Conservation (phyloP, 2,888 invertebrate species). For the Congeria kusceri region DNA sequence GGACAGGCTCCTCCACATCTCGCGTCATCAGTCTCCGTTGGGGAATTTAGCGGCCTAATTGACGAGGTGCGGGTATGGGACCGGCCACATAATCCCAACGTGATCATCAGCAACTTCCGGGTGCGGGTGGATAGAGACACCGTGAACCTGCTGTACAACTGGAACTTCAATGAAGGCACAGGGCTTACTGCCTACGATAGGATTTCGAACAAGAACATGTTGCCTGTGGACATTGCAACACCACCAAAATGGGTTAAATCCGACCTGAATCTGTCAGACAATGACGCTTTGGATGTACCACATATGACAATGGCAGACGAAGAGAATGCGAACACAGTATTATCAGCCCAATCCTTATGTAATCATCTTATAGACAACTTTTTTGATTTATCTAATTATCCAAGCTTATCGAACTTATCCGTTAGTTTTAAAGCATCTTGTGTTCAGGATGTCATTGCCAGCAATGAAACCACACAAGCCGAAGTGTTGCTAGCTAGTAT, state of each 20-base stretch:
- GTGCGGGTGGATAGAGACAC: constrained; percentile 58
- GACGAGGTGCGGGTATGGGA: constrained; percentile 76
- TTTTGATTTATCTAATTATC: constrained; percentile 30
- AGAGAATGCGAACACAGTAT: constrained; percentile 23
- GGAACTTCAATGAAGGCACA: constrained; percentile 73
- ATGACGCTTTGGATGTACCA: constrained; percentile 31
- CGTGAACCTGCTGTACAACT: constrained; percentile 66
- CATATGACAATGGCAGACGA: constrained; percentile 38
- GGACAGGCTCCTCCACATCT: constrained; percentile 66
- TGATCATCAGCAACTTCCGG: constrained; percentile 67
- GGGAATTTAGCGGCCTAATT: constrained; percentile 67
- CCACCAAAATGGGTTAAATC: constrained; percentile 70
- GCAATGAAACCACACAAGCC: constrained; percentile 49
- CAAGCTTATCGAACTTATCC: constrained; percentile 34
- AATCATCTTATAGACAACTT: constrained; percentile 45
- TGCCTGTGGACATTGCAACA: constrained; percentile 45
- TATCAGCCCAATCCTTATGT: constrained; percentile 48
- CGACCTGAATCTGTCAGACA: constrained; percentile 60
- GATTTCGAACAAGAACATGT: constrained; percentile 60
- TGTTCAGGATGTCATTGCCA: constrained; percentile 39
- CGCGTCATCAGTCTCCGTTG: constrained; percentile 38
- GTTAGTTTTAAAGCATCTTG: constrained; percentile 56
- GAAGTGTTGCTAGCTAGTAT: constrained; percentile 52
- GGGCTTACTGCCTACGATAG: constrained; percentile 61
- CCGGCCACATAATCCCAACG: constrained; percentile 70